These are phyloP conservation scores for Lissocephala sabroskyi DNA, from an alignment of 2,888 invertebrate species.

Conservation along the genomic window DNA sequence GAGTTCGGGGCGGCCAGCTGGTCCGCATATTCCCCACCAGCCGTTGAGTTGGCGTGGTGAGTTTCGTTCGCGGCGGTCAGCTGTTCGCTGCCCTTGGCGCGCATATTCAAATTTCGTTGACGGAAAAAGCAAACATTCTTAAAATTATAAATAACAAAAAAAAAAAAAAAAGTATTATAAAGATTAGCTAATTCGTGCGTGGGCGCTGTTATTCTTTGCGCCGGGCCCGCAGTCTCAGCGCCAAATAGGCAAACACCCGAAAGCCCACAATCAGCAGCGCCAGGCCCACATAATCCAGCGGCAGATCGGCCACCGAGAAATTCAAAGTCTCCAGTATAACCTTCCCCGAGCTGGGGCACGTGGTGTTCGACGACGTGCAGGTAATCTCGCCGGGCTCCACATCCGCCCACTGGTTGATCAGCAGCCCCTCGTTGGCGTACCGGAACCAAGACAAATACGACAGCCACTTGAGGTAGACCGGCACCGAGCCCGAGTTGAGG, in stretches of 20 bases:
- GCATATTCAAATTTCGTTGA: slow-evolving; percentile 10
- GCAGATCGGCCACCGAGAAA: slow-evolving; percentile 81
- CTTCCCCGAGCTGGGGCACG: slow-evolving; percentile 85
- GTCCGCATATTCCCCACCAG: too few relatives aligned
- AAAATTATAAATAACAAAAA: slow-evolving; percentile 27
- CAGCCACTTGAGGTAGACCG: slow-evolving; percentile 87
- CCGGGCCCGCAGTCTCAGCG: slow-evolving; percentile 80
- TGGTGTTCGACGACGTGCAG: slow-evolving; percentile 82
- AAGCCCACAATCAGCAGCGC: slow-evolving; percentile 81
- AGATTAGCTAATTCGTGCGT: too few relatives aligned
- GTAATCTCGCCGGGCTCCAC: slow-evolving; percentile 82
- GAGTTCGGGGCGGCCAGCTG: too few relatives aligned
- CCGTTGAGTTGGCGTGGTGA: slow-evolving; percentile 13
- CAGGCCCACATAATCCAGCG: slow-evolving; percentile 81
- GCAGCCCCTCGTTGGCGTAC: slow-evolving; percentile 90
- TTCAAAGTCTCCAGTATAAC: slow-evolving; percentile 85
- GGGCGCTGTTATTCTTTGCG: slow-evolving; percentile 75
- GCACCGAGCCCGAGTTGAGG: slow-evolving; percentile 91
- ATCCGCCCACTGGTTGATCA: slow-evolving; percentile 91
- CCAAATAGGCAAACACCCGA: slow-evolving; percentile 83
- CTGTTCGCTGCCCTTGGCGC: slow-evolving; percentile 4
- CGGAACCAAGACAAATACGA: slow-evolving; percentile 94
- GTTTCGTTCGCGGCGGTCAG: slow-evolving; percentile 15
- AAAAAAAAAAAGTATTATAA: slow-evolving; percentile 18
- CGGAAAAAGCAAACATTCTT: too few relatives aligned